Evolutionary conservation across 2,113 vertebrate genomes (phyloP), one percentile per base, ranked within the genome.

Genomic region (Corythoichthys haematopterus): DNA sequence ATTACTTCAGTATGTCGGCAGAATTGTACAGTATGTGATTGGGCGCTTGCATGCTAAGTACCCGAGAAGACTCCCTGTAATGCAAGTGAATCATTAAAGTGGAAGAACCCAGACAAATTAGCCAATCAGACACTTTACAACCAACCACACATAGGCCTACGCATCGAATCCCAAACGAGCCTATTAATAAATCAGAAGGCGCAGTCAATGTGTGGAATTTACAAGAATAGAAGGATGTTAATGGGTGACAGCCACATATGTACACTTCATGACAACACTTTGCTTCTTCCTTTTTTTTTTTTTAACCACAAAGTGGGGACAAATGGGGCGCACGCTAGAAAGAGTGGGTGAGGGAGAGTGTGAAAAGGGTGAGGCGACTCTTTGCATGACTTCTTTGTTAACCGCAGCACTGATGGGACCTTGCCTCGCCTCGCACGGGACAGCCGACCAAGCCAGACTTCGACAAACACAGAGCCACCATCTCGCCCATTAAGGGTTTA

Each of bases 171-270:
- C 80, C 83, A 80, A 86, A 84, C 71, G 80, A 84, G 76, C 76
- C 74, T 76, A 91, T 91, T 68, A 92, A 90, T 90, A 91, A 90
- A 89, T 90, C 78, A 92, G 74, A 71, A 88, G 71, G 52, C 47
- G 28, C 33, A 68, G 77, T 84, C 78, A 68, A 65, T 36, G 35
- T 69, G 65, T 36, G 64, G 73, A 84, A 82, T 79, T 79, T 79
- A 84, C 74, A 75, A 69, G 75, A 73, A 79, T 52, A 78, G 62
- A 33, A 70, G 68, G 56, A 66, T 6, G 77, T 79, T 89, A 88
- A 88, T 88, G 88, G 88, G 69, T 70, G 68, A 8, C 6, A 58
- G 53, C 71, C 71, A 59, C 69, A 60, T 47, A 64, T 38, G 58
- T 50, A 76, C 69, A 65, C 43, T 43, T 68, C 64, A 78, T 71